Percentiles rank a stretch among this genome's conserved stretches.
phyloP scores from a whole-genome alignment of 2,888 invertebrate genomes.

The Fragum whitleyi region DNA sequence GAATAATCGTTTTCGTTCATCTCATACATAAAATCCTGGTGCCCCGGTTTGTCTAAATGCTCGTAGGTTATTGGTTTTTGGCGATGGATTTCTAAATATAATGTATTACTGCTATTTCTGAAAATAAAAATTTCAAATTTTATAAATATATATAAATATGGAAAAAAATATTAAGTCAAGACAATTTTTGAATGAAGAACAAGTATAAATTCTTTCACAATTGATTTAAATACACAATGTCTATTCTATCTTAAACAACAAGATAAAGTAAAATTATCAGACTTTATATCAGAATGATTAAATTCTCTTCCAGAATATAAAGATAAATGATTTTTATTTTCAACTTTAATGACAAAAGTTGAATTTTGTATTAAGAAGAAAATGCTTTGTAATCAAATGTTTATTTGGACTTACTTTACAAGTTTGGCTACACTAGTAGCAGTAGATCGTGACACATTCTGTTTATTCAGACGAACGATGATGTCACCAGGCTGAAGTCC shows the following conservation, averaged over 20 bases:
- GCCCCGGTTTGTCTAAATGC: conserved; percentile 62
- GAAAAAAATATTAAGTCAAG: too few species aligned
- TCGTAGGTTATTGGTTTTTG: conserved; percentile 66
- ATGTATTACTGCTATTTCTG: conserved; percentile 67
- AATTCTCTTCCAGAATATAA: too few species aligned
- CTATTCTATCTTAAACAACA: too few species aligned
- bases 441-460: conserved; percentile 83
- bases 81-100: conserved; percentile 72
- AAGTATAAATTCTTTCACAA: too few species aligned
- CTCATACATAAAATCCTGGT: conserved; percentile 43
- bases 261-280: too few species aligned
- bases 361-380: neutral
- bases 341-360: neutral
- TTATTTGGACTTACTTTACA: conserved; percentile 81
- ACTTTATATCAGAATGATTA: too few species aligned
- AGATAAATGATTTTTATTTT: neutral
- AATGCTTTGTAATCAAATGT: too few species aligned
- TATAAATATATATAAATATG: too few species aligned
- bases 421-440: conserved; percentile 82
- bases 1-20: conserved; percentile 51
- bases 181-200: too few species aligned
- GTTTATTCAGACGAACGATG: conserved; percentile 81
- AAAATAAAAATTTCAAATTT: conserved; percentile 35
- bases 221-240: too few species aligned
- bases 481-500: conserved; percentile 81